Evolutionary conservation across 1,140 invertebrate species (phyloP).

Genomic region (Whitmania pigra): DNA sequence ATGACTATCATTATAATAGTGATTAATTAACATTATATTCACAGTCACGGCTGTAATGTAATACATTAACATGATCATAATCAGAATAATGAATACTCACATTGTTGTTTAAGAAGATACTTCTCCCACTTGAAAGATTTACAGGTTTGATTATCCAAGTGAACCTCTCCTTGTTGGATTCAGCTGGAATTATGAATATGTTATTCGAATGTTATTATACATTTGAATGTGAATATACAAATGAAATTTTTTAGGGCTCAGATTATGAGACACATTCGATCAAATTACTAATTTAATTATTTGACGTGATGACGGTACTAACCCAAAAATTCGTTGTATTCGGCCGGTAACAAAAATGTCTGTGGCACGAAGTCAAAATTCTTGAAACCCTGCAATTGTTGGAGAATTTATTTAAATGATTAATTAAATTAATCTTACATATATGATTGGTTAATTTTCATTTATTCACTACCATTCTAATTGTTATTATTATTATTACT

Average conservation of each 20-base stretch:
- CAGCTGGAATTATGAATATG: slow-evolving; percentile 34
- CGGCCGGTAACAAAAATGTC: slow-evolving; percentile 74
- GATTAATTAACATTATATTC: too few relatives aligned
- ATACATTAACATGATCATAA: too few relatives aligned
- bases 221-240: too few relatives aligned
- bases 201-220: too few relatives aligned
- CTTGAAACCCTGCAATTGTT: slow-evolving; percentile 55
- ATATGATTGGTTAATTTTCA: too few relatives aligned
- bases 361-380: slow-evolving; percentile 84
- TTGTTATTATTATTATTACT: too few relatives aligned
- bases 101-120: slow-evolving; percentile 70
- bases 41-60: too few relatives aligned
- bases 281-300: slow-evolving; percentile 43
- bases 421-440: too few relatives aligned
- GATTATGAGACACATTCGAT: slow-evolving; percentile 46
- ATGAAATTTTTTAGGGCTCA: neutral
- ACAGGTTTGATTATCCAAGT: slow-evolving; percentile 90
- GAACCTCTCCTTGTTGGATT: slow-evolving; percentile 43
- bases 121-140: slow-evolving; percentile 71
- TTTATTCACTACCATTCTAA: too few relatives aligned
- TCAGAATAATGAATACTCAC: slow-evolving; percentile 33
- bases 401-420: too few relatives aligned
- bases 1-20: too few relatives aligned
- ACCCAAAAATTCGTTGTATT: slow-evolving; percentile 51
- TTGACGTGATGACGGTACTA: slow-evolving; percentile 26